Evolutionary conservation across 2,797 vertebrate genomes (phyloP).

Genomic region (Platalea minor): DNA sequence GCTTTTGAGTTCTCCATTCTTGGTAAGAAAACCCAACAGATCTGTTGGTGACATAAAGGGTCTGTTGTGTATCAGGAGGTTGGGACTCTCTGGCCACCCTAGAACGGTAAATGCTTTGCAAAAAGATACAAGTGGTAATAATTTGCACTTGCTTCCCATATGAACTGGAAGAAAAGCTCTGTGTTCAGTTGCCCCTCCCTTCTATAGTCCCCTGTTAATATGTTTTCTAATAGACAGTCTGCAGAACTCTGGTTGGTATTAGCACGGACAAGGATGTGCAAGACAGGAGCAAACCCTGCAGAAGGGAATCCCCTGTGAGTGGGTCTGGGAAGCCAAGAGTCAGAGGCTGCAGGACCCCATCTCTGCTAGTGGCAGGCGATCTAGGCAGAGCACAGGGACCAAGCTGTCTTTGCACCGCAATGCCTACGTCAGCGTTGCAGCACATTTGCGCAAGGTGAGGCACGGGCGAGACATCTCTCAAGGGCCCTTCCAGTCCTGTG

Average conservation of each 20-base stretch:
- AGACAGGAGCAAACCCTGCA: not conserved
- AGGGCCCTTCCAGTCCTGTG: not conserved
- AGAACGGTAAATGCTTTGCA: not conserved
- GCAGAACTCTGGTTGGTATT: not conserved
- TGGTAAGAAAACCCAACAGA: not conserved
- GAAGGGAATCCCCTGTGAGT: not conserved
- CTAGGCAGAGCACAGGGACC: not conserved
- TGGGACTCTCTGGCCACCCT: not conserved
- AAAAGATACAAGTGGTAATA: not conserved
- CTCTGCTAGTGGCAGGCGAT: not conserved
- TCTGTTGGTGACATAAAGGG: not conserved
- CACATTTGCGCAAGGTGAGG: not conserved
- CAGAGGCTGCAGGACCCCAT: not conserved
- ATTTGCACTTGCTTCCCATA: not conserved
- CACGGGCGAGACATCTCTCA: accelerated
- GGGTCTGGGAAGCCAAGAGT: not conserved
- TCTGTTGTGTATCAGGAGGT: not conserved
- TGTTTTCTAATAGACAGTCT: not conserved
- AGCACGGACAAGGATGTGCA: not conserved
- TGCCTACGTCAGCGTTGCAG: not conserved
- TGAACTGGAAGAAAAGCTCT: not conserved
- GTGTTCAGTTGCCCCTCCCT: not conserved
- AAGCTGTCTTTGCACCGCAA: not conserved
- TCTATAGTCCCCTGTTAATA: not conserved
- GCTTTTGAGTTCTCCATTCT: not conserved